phyloP scores from a whole-genome alignment of 2,888 invertebrate species.

The Globia sparganii region DNA sequence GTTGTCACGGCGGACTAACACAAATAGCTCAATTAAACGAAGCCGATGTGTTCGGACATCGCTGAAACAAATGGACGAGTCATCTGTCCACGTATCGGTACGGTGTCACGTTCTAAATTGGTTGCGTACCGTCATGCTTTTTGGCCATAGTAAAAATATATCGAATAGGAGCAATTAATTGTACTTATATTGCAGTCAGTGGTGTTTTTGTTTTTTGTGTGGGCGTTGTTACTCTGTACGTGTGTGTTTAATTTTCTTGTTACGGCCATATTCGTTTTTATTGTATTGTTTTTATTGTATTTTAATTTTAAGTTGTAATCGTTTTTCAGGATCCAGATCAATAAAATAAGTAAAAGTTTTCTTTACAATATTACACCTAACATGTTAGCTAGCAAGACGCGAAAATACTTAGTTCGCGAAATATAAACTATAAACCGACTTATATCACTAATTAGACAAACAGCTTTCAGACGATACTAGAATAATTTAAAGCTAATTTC shows the following conservation, averaged over 20 bases:
- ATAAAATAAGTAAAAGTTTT: not conserved
- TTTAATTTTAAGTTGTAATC: not conserved
- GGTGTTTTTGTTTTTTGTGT: constrained; percentile 26
- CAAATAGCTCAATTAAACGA: constrained; percentile 88
- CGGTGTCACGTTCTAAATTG: constrained; percentile 85
- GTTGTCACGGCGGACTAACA: constrained; percentile 81
- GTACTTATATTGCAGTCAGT: constrained; percentile 67
- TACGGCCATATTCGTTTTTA: not conserved
- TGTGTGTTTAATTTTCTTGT: constrained; percentile 23
- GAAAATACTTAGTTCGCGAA: constrained; percentile 7
- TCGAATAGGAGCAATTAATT: constrained; percentile 73
- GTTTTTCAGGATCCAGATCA: not conserved
- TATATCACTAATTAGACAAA: constrained; percentile 42
- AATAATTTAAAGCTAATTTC: constrained; percentile 35
- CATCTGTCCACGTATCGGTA: constrained; percentile 80
- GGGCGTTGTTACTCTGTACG: constrained; percentile 2
- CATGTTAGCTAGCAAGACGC: not conserved
- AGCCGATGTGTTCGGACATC: constrained; percentile 76
- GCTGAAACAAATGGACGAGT: constrained; percentile 71
- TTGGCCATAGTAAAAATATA: constrained; percentile 73
- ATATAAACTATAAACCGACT: constrained; percentile 11
- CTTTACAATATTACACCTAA: not conserved
- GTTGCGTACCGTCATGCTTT: constrained; percentile 77
- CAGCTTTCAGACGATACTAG: constrained; percentile 22
- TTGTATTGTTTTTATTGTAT: not conserved